Evolutionary conservation across 2,113 vertebrate species (phyloP).

Genomic region (Regulus satrapa): DNA sequence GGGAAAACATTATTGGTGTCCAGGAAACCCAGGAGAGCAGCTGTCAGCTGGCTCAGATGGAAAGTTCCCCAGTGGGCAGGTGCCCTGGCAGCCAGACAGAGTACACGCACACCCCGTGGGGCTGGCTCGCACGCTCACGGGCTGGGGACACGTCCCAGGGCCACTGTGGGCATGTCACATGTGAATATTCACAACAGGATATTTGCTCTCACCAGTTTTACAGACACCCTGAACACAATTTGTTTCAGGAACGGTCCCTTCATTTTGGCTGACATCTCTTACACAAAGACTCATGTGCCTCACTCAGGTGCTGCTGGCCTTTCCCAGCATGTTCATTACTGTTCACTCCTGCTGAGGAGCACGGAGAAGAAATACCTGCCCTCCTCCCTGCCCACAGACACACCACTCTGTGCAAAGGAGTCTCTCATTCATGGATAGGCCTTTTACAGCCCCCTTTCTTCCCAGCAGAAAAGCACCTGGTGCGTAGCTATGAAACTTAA

Average conservation of each 20-base stretch:
- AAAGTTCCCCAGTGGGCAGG: neutral
- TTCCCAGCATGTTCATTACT: neutral
- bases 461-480: neutral
- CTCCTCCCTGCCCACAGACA: neutral
- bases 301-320: neutral
- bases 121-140: fast-evolving
- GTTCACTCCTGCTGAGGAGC: neutral
- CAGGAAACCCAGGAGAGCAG: conserved; percentile 57
- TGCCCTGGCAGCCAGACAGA: neutral
- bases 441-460: neutral
- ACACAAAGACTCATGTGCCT: neutral
- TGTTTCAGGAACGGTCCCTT: fast-evolving
- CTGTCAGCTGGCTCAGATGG: conserved; percentile 39
- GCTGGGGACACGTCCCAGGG: neutral
- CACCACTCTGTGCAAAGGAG: neutral
- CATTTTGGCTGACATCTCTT: neutral
- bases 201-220: neutral
- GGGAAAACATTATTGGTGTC: conserved; percentile 58
- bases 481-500: neutral
- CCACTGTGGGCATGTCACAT: fast-evolving
- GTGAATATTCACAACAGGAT: neutral
- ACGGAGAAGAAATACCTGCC: neutral
- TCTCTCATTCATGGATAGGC: neutral
- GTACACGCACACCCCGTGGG: fast-evolving
- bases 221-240: fast-evolving